Base-by-base conservation (phyloP, 2,888 invertebrate species). In the Aleiodes leptofemur region DNA sequence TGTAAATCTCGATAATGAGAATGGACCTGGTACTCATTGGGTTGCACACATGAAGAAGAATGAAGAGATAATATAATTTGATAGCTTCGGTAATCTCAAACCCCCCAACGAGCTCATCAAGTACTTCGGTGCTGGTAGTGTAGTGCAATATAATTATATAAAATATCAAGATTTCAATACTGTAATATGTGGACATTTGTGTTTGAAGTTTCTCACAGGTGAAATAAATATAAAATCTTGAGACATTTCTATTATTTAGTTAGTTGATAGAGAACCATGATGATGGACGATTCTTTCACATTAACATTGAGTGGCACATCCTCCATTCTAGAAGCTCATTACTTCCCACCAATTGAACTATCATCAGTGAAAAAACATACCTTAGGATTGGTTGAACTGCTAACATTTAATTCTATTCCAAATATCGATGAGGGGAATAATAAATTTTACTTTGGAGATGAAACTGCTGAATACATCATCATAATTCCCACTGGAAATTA, bases 311-410 rank as follows among this genome's bases (percentile, higher is more conserved):
- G 69, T 66, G 83, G 83, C 38, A 78, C 71, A 14, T 74, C 76
- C 9, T 82, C 80, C 38, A 75, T 78, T 23, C 74, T 86, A 34
- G 43, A 34, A 50, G 76, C 78, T 50, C 74, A 82, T 72, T 83
- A 81, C 75, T 83, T 79, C 72, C 81, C 83, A 6, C 81, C 83
- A 1, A 82, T 84, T 70, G 81, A 83, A 64, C 72, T 84, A 50
- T 76, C 80, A 57, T 11, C 72, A 55, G 66, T 59, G 61, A 77
- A 78, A 61, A 78, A 81, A 50, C 84, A 84, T 78, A 78, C 76
- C 29, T 79, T 86, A 14, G 85, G 83, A 16, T 74, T 85, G 23
- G 75, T 84, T 61, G 82, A 85, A 71, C 81, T 85, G 53, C 69
- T 82, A 29, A 82, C 23, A 23, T 23, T 23, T 23, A 23, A 23